Percentiles rank a stretch among this genome's conserved stretches.
Evolutionary conservation across 1,140 invertebrate species (phyloP).

Genomic region (Leptonema lineaticorne): DNA sequence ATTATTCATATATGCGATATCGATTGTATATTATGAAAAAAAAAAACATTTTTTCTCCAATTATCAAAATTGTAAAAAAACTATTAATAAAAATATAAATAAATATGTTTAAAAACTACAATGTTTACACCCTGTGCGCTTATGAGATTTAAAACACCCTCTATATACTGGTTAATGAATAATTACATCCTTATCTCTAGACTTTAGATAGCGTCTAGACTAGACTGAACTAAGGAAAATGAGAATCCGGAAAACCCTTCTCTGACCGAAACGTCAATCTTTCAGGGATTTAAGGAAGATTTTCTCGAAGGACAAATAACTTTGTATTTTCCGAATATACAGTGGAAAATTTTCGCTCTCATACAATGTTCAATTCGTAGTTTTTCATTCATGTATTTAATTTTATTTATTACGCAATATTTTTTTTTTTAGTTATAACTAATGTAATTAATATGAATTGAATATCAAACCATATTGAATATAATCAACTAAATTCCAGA

Average conservation of each 20-base stretch:
- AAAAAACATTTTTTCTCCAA: too few relatives aligned
- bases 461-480: too few relatives aligned
- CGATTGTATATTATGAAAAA: too few relatives aligned
- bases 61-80: too few relatives aligned
- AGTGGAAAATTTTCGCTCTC: not conserved
- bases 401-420: too few relatives aligned
- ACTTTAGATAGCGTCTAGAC: slow-evolving; percentile 12
- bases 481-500: too few relatives aligned
- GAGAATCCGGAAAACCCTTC: not conserved
- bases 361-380: not conserved
- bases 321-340: not conserved
- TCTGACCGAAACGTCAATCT: not conserved
- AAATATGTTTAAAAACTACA: too few relatives aligned
- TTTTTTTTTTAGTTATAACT: too few relatives aligned
- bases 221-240: not conserved
- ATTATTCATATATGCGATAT: too few relatives aligned
- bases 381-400: not conserved
- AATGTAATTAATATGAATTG: too few relatives aligned
- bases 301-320: not conserved
- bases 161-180: slow-evolving; percentile 9
- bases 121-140: not conserved
- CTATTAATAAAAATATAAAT: too few relatives aligned
- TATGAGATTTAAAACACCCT: not conserved
- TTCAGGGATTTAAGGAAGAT: not conserved
- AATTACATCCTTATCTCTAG: slow-evolving; percentile 5